Conservation (phyloP, 1,140 invertebrate species). For the Neomicropteryx cornuta region DNA sequence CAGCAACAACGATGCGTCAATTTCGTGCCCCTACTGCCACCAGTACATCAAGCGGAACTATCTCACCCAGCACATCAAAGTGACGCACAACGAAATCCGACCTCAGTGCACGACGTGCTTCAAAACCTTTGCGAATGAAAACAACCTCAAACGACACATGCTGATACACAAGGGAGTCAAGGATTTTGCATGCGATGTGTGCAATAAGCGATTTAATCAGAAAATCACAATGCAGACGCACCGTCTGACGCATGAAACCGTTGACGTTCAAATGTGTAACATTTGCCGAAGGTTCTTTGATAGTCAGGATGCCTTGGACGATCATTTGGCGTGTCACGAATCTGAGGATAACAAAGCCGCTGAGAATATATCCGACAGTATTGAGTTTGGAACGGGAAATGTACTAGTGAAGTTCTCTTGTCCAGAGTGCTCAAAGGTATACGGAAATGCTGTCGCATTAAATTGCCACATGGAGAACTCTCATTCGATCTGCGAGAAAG, state of each 20-base stretch:
- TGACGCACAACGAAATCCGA: slow-evolving; percentile 33
- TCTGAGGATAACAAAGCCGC: no score
- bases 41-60: slow-evolving; percentile 31
- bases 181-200: slow-evolving; percentile 42
- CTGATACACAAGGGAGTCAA: slow-evolving; percentile 43
- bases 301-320: slow-evolving; percentile 18
- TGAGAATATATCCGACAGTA: no score
- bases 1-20: slow-evolving; percentile 24
- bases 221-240: slow-evolving; percentile 40
- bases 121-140: slow-evolving; percentile 44
- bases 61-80: slow-evolving; percentile 39
- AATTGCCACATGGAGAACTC: slow-evolving; percentile 32
- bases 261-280: slow-evolving; percentile 24
- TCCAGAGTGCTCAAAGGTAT: slow-evolving; percentile 39
- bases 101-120: slow-evolving; percentile 42
- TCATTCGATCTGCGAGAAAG: slow-evolving; percentile 23
- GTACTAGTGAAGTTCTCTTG: slow-evolving; percentile 35
- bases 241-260: slow-evolving; percentile 26
- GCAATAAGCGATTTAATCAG: slow-evolving; percentile 33
- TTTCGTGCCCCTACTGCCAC: slow-evolving; percentile 37
- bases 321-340: slow-evolving; percentile 24
- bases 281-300: slow-evolving; percentile 28
- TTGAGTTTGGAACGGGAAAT: no score
- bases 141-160: slow-evolving; percentile 47
- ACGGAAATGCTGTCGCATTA: slow-evolving; percentile 29